Base-by-base conservation (phyloP, 2,797 vertebrate genomes). In the Silurus lanzhouensis region DNA sequence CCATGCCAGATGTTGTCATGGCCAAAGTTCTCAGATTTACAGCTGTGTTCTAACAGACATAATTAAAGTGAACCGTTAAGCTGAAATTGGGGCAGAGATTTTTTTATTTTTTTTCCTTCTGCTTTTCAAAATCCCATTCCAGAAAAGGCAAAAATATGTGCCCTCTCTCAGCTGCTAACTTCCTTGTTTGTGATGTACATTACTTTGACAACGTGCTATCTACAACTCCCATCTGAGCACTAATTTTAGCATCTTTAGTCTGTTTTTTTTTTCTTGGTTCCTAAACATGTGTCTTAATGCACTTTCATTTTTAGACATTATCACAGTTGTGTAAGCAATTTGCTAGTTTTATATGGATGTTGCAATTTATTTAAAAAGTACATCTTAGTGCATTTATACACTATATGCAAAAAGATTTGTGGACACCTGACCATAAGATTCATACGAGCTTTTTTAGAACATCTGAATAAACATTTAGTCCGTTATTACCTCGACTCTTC, bases 1-100 rank as follows among this genome's bases (percentile, higher is more conserved):
- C 72, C 25, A 60, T 90, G 85, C 90, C 89, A 90, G 88, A 91
- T 90, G 87, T 90, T 88, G 88, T 88, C 87, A 88, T 88, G 87
- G 87, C 87, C 87, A 86, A 87, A 89, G 86, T 87, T 86, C 84
- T 88, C 81, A 82, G 83, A 88, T 85, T 89, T 90, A 89, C 88
- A 91, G 89, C 87, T 88, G 81, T 75, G 68, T 86, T 90, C 74
- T 88, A 89, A 89, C 87, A 83, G 84, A 88, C 85, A 88, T 90
- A 90, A 91, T 90, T 88, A 90, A 91, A 91, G 85, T 85, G 76
- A 88, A 88, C 84, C 76, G 86, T 88, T 85, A 84, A 86, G 84
- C 86, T 79, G 81, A 61, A 88, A 86, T 85, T 55, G 80, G 88
- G 82, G 85, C 44, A 82, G 87, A 76, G 82, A 81, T 38, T n/a